phyloP scores from a whole-genome alignment of 2,113 vertebrate species.

The Tangachromis dhanisi region DNA sequence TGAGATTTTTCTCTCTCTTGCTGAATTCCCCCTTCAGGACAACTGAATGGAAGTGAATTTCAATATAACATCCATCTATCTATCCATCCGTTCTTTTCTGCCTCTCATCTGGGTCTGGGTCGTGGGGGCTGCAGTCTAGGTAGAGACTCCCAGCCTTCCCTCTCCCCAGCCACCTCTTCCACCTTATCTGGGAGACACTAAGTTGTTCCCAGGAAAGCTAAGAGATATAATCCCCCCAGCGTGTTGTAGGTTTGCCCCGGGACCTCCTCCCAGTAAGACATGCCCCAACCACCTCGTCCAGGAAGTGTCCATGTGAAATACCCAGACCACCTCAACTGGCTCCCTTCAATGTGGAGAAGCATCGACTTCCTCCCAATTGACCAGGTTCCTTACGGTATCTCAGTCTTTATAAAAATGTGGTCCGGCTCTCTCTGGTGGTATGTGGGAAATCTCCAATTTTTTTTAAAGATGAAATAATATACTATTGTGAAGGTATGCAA shows the following conservation, averaged over 20 bases:
- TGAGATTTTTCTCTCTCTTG: background rate
- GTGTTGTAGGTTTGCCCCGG: accelerated
- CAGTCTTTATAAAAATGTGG: background rate
- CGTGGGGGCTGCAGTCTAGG: accelerated
- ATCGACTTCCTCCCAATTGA: background rate
- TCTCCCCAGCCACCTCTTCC: background rate
- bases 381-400: background rate
- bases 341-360: background rate
- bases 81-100: background rate
- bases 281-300: background rate
- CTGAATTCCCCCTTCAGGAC: background rate
- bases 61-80: background rate
- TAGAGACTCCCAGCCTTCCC: background rate
- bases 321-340: accelerated
- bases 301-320: background rate
- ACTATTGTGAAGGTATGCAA: background rate
- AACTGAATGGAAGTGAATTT: background rate
- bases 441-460: background rate
- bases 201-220: background rate
- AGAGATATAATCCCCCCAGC: background rate
- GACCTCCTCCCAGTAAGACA: background rate
- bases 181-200: background rate
- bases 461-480: background rate
- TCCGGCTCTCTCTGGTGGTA: background rate
- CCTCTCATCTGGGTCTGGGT: background rate